Evolutionary conservation across 2,888 invertebrate genomes (phyloP).

Genomic region (Philhelius pedissequus): DNA sequence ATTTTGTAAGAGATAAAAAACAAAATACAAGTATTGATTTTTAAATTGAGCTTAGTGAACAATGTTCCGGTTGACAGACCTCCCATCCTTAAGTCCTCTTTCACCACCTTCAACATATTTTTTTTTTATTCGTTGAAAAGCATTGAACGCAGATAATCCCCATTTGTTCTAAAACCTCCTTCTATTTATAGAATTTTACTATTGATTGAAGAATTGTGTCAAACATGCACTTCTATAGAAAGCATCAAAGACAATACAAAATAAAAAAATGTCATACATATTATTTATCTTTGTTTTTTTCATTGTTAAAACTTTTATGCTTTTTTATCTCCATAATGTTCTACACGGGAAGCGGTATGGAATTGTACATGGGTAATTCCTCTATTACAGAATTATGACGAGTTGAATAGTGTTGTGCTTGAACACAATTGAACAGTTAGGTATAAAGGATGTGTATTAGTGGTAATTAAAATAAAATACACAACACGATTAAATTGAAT

Average conservation of each 20-base stretch:
- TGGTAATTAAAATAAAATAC: too few species aligned
- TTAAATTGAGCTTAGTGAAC: constrained; percentile 7
- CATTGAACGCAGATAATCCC: constrained; percentile 12
- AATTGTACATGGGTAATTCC: too few species aligned
- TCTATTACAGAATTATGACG: too few species aligned
- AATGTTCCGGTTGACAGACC: constrained; percentile 11
- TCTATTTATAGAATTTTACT: constrained; percentile 48
- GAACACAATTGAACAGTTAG: too few species aligned
- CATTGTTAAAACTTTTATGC: neutral
- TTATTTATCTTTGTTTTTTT: neutral
- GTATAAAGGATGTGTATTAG: too few species aligned
- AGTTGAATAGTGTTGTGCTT: too few species aligned
- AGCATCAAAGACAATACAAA: neutral
- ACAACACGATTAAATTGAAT: too few species aligned
- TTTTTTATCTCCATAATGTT: too few species aligned
- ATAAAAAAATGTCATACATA: neutral
- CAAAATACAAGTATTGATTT: constrained; percentile 22
- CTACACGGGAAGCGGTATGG: too few species aligned
- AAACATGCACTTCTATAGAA: neutral
- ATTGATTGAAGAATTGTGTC: constrained; percentile 51
- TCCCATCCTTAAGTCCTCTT: neutral
- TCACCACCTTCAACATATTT: neutral
- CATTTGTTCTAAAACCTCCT: constrained; percentile 17
- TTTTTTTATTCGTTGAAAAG: neutral
- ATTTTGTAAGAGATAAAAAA: neutral